Evolutionary conservation across 2,797 vertebrate species (phyloP).

Genomic region (Calcarius lapponicus): DNA sequence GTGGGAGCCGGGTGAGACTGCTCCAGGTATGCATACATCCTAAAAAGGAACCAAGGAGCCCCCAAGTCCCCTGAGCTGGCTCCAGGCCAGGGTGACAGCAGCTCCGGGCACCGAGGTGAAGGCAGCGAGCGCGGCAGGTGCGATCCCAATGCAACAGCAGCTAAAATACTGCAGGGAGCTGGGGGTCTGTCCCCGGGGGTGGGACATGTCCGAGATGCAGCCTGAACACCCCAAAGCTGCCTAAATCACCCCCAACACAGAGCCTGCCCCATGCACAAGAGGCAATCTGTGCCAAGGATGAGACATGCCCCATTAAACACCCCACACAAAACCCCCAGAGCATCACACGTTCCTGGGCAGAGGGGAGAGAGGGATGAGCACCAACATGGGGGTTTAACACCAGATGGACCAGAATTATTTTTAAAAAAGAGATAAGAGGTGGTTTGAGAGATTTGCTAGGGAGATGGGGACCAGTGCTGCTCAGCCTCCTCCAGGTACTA

Average conservation of each 20-base stretch:
- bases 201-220: rapidly evolving
- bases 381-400: not conserved
- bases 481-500: not conserved
- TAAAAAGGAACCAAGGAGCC: not conserved
- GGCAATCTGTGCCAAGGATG: rapidly evolving
- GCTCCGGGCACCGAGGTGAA: not conserved
- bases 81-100: not conserved
- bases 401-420: not conserved
- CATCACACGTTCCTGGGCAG: not conserved
- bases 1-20: not conserved
- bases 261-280: rapidly evolving
- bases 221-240: not conserved
- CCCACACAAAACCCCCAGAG: rapidly evolving
- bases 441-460: not conserved
- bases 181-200: not conserved
- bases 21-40: rapidly evolving
- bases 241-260: not conserved
- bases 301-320: rapidly evolving
- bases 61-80: not conserved
- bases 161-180: not conserved
- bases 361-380: not conserved
- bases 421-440: not conserved
- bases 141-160: rapidly evolving
- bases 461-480: not conserved
- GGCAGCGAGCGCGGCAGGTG: not conserved